phyloP scores from a whole-genome alignment of 2,797 vertebrate genomes.

The Uromys caudimaculatus region DNA sequence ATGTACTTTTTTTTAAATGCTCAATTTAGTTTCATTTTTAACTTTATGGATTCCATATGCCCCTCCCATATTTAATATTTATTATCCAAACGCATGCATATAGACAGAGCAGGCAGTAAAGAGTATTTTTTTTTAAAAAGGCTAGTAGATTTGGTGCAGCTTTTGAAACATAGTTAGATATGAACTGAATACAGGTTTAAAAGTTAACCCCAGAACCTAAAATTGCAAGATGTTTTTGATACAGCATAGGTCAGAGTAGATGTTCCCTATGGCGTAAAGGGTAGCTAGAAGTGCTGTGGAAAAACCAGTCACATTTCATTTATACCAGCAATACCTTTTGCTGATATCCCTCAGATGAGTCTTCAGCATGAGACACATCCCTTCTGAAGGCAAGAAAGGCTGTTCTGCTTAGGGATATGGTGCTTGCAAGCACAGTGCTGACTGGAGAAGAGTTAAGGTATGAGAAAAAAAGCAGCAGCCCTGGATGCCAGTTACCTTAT shows the following conservation, averaged over 20 bases:
- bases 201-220: conserved; percentile 87
- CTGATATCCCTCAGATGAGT: conserved; percentile 29
- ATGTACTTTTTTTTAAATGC: conserved; percentile 87
- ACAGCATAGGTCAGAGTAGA: conserved; percentile 84
- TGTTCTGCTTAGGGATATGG: neutral
- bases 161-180: conserved; percentile 90
- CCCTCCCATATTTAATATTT: conserved; percentile 93
- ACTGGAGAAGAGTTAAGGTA: neutral
- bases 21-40: conserved; percentile 86
- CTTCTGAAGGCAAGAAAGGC: conserved; percentile 7
- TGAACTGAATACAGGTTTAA: conserved; percentile 88
- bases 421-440: neutral
- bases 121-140: conserved; percentile 83
- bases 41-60: conserved; percentile 79
- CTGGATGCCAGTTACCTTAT: neutral
- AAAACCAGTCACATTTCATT: conserved; percentile 55
- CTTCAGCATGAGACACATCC: conserved; percentile 4
- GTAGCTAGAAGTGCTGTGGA: conserved; percentile 34
- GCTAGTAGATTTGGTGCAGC: conserved; percentile 90
- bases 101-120: conserved; percentile 90
- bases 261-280: conserved; percentile 56
- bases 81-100: conserved; percentile 91
- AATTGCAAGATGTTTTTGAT: conserved; percentile 87
- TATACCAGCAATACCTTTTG: conserved; percentile 59
- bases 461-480: neutral